Evolutionary conservation across 2,888 invertebrate genomes (phyloP).

Genomic region (Dolichomitus sp.): DNA sequence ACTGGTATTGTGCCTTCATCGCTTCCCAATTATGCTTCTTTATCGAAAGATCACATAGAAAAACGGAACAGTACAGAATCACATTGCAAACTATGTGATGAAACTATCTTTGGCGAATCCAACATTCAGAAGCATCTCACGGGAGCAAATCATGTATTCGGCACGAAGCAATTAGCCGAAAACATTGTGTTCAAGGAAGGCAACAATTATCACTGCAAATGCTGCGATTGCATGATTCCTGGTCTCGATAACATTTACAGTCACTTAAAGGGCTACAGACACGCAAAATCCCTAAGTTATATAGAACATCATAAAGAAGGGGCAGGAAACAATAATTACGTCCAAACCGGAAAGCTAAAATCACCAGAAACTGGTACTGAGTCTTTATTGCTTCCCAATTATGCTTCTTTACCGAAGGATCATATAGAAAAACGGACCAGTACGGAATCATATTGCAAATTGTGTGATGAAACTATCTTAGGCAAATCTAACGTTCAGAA

Average conservation of each 20-base stretch:
- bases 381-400: neutral
- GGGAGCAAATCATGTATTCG: neutral
- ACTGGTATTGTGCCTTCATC: neutral
- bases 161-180: neutral
- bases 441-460: neutral
- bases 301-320: neutral
- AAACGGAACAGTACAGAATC: neutral
- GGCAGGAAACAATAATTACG: neutral
- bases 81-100: neutral
- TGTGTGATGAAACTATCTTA: constrained; percentile 1
- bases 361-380: neutral
- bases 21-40: neutral
- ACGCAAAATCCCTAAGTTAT: neutral
- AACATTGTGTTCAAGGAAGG: neutral
- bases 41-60: neutral
- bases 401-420: neutral
- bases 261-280: neutral
- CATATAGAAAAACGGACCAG: neutral
- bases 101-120: neutral
- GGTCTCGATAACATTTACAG: constrained; percentile 12
- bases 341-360: neutral
- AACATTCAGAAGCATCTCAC: neutral
- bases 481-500: neutral
- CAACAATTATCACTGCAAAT: constrained; percentile 16
- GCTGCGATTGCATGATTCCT: constrained; percentile 25